These are phyloP conservation scores for Leptarthrus brevirostris DNA, from an alignment of 2,888 invertebrate genomes.

Conservation along the genomic window DNA sequence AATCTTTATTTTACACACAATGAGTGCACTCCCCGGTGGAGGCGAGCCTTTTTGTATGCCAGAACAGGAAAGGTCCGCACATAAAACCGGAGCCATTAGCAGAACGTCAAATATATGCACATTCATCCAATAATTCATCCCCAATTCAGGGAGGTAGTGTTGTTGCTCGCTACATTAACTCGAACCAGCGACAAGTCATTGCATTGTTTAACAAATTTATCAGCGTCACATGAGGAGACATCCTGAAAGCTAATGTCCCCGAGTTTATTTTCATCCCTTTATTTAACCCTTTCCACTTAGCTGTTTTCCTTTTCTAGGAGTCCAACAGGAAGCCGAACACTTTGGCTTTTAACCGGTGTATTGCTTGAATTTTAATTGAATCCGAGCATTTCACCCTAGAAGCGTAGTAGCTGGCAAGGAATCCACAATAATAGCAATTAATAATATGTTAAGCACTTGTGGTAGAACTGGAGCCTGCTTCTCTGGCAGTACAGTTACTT, in stretches of 20 bases:
- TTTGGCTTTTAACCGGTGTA: constrained; percentile 18
- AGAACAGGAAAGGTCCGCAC: background rate
- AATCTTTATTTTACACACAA: no score
- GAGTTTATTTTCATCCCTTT: constrained; percentile 50
- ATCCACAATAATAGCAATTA: constrained; percentile 48
- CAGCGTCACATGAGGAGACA: constrained; percentile 51
- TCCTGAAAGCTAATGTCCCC: constrained; percentile 48
- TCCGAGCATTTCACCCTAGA: background rate
- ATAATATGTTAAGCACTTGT: constrained; percentile 29
- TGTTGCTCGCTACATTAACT: constrained; percentile 54
- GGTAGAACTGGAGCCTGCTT: background rate
- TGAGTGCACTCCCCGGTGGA: no score
- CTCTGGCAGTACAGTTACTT: constrained; percentile 18
- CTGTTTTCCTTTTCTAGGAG: background rate
- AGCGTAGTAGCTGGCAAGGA: background rate
- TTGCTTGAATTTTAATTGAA: constrained; percentile 45
- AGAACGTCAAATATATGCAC: constrained; percentile 48
- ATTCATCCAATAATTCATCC: constrained; percentile 53
- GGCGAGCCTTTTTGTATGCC: background rate
- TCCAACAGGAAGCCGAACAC: constrained; percentile 20
- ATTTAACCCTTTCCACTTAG: background rate
- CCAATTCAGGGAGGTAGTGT: constrained; percentile 50
- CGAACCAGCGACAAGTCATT: constrained; percentile 53
- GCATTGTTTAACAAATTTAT: constrained; percentile 55
- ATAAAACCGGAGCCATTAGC: constrained; percentile 50